These are phyloP conservation scores for Pammene aurita DNA, from an alignment of 2,888 invertebrate species.

Conservation along the genomic window DNA sequence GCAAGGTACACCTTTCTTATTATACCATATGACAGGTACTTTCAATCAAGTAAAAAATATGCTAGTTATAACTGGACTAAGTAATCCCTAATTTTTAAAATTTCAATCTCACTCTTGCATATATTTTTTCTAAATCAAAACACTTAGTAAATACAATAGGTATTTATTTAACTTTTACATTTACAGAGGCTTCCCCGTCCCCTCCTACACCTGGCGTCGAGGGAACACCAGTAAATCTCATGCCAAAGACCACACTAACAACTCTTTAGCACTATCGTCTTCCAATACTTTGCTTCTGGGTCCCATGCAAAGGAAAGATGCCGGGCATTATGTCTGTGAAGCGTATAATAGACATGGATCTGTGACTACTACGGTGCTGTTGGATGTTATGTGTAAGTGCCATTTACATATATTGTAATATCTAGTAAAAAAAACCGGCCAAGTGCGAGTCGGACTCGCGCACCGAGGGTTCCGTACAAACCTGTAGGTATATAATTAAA, in stretches of 20 bases:
- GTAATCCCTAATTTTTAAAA: too few species aligned
- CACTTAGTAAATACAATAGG: too few species aligned
- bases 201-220: slow-evolving; percentile 88
- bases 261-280: slow-evolving; percentile 67
- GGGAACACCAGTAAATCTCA: slow-evolving; percentile 70
- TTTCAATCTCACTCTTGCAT: too few species aligned
- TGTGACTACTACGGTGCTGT: slow-evolving; percentile 85
- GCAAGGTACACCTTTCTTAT: slow-evolving; percentile 62
- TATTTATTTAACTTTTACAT: not conserved
- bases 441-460: too few species aligned
- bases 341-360: slow-evolving; percentile 91
- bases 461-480: too few species aligned
- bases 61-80: too few species aligned
- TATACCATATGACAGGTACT: too few species aligned
- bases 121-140: too few species aligned
- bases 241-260: slow-evolving; percentile 62
- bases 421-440: too few species aligned
- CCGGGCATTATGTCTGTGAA: slow-evolving; percentile 91
- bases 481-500: too few species aligned
- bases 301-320: slow-evolving; percentile 87
- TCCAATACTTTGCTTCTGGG: slow-evolving; percentile 79
- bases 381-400: slow-evolving; percentile 93
- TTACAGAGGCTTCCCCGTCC: slow-evolving; percentile 86
- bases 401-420: not conserved
- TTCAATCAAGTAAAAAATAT: too few species aligned